Conservation (phyloP, 2,113 vertebrate genomes). For the Tichodroma muraria region DNA sequence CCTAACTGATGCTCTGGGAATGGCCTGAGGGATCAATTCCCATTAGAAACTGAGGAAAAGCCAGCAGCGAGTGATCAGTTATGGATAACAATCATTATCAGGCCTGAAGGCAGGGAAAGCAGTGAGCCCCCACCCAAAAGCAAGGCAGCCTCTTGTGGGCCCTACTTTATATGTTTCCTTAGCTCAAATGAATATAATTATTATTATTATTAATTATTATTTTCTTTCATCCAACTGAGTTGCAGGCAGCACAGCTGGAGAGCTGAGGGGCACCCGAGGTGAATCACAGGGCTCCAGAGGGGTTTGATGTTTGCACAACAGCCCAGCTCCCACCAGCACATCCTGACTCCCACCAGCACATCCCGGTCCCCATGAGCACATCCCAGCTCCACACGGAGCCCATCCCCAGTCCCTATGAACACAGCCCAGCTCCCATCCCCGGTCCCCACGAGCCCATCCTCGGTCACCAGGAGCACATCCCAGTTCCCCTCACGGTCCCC, state of each 20-base stretch:
- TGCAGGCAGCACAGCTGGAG: not conserved
- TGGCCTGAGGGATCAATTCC: not conserved
- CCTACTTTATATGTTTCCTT: not conserved
- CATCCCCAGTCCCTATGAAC: too few species aligned
- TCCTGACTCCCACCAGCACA: not conserved
- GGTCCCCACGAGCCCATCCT: not conserved
- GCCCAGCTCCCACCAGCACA: not conserved
- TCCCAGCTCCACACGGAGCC: not conserved
- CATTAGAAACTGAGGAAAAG: not conserved
- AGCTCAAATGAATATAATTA: not conserved
- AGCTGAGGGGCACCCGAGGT: not conserved
- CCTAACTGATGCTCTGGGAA: not conserved
- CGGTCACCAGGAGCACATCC: not conserved
- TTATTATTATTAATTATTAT: not conserved
- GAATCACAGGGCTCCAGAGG: not conserved
- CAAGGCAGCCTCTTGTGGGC: not conserved
- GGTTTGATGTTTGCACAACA: not conserved
- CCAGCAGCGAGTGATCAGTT: not conserved
- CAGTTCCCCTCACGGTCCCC: not conserved
- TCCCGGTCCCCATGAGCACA: too few species aligned
- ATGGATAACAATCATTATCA: not conserved
- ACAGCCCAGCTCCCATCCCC: fast-evolving
- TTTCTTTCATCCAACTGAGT: not conserved
- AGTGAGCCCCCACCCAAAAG: not conserved
- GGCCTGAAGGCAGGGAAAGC: too few species aligned